Evolutionary conservation across 1,140 invertebrate species (phyloP).

Genomic region (Akabosia matsudoensis): DNA sequence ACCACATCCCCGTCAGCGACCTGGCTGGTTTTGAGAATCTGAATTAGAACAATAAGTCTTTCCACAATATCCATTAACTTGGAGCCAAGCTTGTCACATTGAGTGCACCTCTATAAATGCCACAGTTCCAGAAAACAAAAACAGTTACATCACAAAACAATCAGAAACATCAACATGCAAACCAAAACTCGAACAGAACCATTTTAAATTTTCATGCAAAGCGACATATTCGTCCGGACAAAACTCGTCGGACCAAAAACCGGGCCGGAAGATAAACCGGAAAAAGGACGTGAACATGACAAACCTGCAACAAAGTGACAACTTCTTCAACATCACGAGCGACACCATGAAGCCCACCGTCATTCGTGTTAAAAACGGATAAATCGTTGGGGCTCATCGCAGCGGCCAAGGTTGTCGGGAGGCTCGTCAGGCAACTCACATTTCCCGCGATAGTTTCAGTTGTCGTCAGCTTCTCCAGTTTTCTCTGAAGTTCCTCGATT

Average conservation of each 20-base stretch:
- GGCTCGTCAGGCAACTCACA: not conserved
- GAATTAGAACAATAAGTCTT: slow-evolving; percentile 21
- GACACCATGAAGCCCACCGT: slow-evolving; percentile 42
- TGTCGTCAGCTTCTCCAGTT: slow-evolving; percentile 19
- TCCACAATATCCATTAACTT: slow-evolving; percentile 24
- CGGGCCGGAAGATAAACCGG: not conserved
- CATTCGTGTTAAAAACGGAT: not conserved
- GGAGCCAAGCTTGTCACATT: slow-evolving; percentile 5
- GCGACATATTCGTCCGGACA: too few species aligned
- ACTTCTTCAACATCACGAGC: slow-evolving; percentile 41
- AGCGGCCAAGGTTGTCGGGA: not conserved
- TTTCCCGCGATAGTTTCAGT: not conserved
- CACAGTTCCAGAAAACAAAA: not conserved
- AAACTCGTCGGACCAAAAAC: not conserved
- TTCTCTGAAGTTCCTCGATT: slow-evolving; percentile 33
- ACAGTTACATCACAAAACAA: too few species aligned
- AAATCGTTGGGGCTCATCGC: not conserved
- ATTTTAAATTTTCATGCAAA: too few species aligned
- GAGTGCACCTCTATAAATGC: not conserved
- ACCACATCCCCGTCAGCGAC: not conserved
- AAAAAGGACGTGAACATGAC: too few species aligned
- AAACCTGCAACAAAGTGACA: slow-evolving; percentile 36
- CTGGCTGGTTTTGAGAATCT: not conserved
- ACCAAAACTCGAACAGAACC: too few species aligned
- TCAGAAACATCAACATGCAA: too few species aligned